Conservation (phyloP, 2,113 vertebrate species). For the Sinocyclocheilus grahami region DNA sequence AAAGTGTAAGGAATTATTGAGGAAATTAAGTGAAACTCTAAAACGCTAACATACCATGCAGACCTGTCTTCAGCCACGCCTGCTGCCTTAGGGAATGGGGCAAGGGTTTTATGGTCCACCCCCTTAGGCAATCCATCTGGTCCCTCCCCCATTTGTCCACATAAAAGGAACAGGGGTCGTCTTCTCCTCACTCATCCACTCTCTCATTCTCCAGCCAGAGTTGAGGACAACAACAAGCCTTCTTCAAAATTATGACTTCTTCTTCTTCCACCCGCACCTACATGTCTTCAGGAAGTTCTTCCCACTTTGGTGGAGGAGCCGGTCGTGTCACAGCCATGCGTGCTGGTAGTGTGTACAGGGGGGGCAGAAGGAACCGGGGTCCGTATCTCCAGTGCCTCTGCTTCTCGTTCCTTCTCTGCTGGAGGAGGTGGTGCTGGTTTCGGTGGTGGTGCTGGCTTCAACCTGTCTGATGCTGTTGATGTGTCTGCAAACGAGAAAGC, state of each 20-base stretch:
- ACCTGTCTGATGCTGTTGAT: slow-evolving; percentile 21
- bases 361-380: slow-evolving; percentile 52
- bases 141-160: background rate
- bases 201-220: slow-evolving; percentile 46
- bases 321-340: background rate
- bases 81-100: background rate
- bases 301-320: background rate
- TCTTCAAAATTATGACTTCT: slow-evolving; percentile 37
- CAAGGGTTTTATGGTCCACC: background rate
- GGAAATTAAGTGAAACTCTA: background rate
- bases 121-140: background rate
- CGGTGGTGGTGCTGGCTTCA: slow-evolving; percentile 48
- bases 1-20: background rate
- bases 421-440: background rate
- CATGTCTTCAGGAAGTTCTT: slow-evolving; percentile 14
- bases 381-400: slow-evolving; percentile 61
- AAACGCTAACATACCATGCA: background rate
- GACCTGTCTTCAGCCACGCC: slow-evolving; percentile 6
- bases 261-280: slow-evolving; percentile 36
- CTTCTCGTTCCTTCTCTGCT: slow-evolving; percentile 11
- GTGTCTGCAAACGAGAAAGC: slow-evolving; percentile 43
- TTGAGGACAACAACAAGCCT: slow-evolving; percentile 21
- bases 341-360: slow-evolving; percentile 62
- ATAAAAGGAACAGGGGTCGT: slow-evolving; percentile 40
- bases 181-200: background rate